Conservation (phyloP, 2,797 vertebrate genomes). For the Mus spretus region DNA sequence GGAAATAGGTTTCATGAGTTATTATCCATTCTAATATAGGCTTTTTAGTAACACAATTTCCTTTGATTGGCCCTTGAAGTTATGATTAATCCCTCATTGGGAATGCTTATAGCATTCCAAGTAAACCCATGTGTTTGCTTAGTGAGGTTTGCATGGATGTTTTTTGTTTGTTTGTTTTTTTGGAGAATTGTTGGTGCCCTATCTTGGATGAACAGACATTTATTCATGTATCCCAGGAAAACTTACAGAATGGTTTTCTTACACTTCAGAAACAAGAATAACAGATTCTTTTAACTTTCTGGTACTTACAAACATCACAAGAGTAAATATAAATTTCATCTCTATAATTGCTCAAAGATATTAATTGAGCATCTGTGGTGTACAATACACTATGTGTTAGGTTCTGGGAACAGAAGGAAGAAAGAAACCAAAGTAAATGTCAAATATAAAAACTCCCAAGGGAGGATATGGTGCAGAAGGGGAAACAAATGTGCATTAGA, state of each 20-base stretch:
- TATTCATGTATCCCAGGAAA: neutral
- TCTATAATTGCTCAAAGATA: neutral
- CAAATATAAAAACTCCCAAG: neutral
- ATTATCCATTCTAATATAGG: neutral
- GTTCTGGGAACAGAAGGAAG: neutral
- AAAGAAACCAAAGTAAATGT: neutral
- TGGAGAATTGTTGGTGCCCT: neutral
- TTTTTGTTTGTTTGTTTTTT: neutral
- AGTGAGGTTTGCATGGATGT: neutral
- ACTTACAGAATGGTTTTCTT: neutral
- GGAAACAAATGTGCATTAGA: neutral
- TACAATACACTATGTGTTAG: neutral
- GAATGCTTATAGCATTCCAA: neutral
- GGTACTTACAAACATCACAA: neutral
- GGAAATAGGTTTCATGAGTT: neutral
- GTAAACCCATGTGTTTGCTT: neutral
- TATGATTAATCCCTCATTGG: neutral
- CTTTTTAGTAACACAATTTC: neutral
- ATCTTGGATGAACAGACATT: too few relatives aligned
- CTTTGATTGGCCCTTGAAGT: neutral
- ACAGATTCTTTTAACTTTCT: neutral
- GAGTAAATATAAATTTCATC: neutral
- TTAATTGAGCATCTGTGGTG: conserved; percentile 1
- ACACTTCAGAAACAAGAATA: neutral
- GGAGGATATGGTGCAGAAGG: neutral